Base-by-base conservation (phyloP, 2,888 invertebrate species). In the Polyommatus iphigenia region DNA sequence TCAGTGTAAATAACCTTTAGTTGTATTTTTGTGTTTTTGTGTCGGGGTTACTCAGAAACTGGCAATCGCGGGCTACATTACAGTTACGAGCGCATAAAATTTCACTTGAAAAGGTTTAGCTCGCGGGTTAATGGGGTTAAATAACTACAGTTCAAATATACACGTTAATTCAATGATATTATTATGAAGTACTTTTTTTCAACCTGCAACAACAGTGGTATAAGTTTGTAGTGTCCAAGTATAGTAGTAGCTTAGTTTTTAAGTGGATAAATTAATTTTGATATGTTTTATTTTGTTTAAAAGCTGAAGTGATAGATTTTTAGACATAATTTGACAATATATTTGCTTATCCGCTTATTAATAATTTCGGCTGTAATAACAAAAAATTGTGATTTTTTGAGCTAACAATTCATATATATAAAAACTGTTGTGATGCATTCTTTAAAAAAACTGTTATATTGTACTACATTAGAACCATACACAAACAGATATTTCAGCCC, bases 1-100 rank as follows among this genome's bases (percentile, higher is more conserved):
- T 73, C 73, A 73, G 50, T 50, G 73, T 72, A 72, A 50, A 73
- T 73, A 73, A 46, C 41, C 46, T 73, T 54, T 73, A 73, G 46
- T 13, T 73, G 73, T 46, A 73, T 73, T 73, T 73, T 73, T 73
- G 73, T 73, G n/a, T 50, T 50, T n/a, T 41, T 62, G 62, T 24
- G 62, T 20, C 62, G 62, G 62, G 46, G 73, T 46, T 46, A 73
- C 41, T 46, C 73, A 24, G 73, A 20, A 73, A 18, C 72, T 36
- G 62, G 62, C 20, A 20, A 62, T 24, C 24, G 62, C 24, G 0
- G 10, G 62, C 10, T 13, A 62, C 24, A 24, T 62, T 62, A 62
- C 24, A 62, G 62, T 24, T 62, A 62, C 4, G 62, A 62, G 13
- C 13, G 62, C 20, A 62, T 62, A 62, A 62, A 62, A 62, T 24